phyloP scores from a whole-genome alignment of 2,888 invertebrate genomes.

The Biston betularia region DNA sequence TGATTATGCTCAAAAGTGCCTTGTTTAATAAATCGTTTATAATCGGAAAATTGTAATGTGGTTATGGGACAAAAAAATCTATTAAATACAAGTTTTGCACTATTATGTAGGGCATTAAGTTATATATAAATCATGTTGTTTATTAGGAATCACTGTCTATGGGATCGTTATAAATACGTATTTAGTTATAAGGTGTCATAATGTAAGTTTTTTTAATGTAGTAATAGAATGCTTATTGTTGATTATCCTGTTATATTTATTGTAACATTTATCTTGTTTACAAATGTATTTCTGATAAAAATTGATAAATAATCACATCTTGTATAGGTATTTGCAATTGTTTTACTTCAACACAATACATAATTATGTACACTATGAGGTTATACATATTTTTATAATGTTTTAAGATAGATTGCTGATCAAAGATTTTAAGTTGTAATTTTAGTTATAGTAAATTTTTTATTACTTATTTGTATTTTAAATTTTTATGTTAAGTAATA shows the following conservation, averaged over 20 bases:
- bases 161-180: not conserved
- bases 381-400: not conserved
- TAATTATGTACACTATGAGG: too few relatives aligned
- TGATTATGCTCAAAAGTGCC: conserved; percentile 12
- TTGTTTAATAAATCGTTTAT: conserved; percentile 19
- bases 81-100: not conserved
- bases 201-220: not conserved
- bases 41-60: not conserved
- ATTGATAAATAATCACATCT: not conserved
- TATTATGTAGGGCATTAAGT: not conserved
- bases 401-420: not conserved
- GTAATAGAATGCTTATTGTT: not conserved
- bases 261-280: not conserved
- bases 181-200: not conserved
- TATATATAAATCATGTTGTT: conserved; percentile 1
- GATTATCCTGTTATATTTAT: not conserved
- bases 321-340: too few relatives aligned
- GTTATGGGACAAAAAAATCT: not conserved
- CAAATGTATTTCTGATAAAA: not conserved
- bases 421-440: conserved; percentile 2
- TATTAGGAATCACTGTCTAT: not conserved
- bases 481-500: too few relatives aligned
- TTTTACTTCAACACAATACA: too few relatives aligned
- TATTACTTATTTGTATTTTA: not conserved
- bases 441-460: too few relatives aligned